phyloP scores from a whole-genome alignment of 2,888 invertebrate genomes.

The Cheilosia vernalis region DNA sequence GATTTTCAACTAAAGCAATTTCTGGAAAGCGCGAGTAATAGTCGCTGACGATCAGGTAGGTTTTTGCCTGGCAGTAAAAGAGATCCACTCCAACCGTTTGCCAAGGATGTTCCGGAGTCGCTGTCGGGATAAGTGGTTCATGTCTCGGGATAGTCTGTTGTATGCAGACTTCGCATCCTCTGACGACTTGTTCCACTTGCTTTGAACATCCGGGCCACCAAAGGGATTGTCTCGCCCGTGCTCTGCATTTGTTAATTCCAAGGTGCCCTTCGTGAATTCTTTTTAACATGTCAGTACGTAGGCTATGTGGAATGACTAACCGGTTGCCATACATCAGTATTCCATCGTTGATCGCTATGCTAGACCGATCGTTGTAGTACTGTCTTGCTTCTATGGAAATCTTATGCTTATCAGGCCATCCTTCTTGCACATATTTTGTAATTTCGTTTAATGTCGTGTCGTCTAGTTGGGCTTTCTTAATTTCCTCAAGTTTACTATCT shows the following conservation, averaged over 20 bases:
- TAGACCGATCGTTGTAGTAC: neutral
- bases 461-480: neutral
- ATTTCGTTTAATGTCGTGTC: neutral
- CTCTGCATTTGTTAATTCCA: slow-evolving; percentile 11
- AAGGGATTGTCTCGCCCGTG: slow-evolving; percentile 3
- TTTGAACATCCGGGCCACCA: slow-evolving; percentile 20
- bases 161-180: neutral
- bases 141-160: neutral
- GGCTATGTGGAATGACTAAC: slow-evolving; percentile 3
- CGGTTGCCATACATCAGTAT: neutral
- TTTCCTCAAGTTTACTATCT: neutral
- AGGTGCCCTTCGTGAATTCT: slow-evolving; percentile 13
- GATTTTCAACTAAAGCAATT: slow-evolving; percentile 20
- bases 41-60: slow-evolving; percentile 3
- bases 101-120: slow-evolving; percentile 12
- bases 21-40: slow-evolving; percentile 23
- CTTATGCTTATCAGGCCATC: neutral
- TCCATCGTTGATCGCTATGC: slow-evolving; percentile 13
- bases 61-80: slow-evolving; percentile 22
- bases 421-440: neutral
- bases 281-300: slow-evolving; percentile 1
- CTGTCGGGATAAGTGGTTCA: slow-evolving; percentile 9
- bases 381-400: neutral
- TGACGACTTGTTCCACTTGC: slow-evolving; percentile 10
- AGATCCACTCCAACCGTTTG: slow-evolving; percentile 28